Conservation (phyloP, 2,888 invertebrate species). For the Chrysolina haemoptera region DNA sequence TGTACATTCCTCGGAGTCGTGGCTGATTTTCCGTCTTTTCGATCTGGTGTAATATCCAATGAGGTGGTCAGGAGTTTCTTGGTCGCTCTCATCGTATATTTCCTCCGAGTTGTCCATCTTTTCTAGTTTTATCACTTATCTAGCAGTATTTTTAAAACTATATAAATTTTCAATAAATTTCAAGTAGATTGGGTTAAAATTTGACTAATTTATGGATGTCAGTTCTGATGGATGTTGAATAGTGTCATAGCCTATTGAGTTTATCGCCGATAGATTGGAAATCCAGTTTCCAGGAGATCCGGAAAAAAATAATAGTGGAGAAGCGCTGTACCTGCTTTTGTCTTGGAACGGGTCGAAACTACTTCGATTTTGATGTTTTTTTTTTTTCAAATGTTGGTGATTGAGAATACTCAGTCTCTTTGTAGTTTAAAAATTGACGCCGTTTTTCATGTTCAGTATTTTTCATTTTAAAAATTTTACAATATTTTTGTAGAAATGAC, state of each 20-base stretch:
- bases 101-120: slow-evolving; percentile 54
- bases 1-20: slow-evolving; percentile 51
- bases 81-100: slow-evolving; percentile 57
- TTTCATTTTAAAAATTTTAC: no score
- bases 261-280: background rate
- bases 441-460: no score
- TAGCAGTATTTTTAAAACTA: slow-evolving; percentile 36
- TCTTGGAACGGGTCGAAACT: no score
- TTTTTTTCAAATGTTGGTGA: no score
- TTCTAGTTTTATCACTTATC: background rate
- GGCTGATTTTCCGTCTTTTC: slow-evolving; percentile 54
- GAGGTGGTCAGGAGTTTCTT: slow-evolving; percentile 31
- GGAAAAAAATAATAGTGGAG: no score
- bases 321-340: no score
- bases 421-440: no score
- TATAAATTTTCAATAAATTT: slow-evolving; percentile 34
- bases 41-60: slow-evolving; percentile 55
- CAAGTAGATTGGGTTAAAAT: slow-evolving; percentile 42
- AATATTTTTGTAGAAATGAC: no score
- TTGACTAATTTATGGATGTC: slow-evolving; percentile 42
- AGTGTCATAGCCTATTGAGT: slow-evolving; percentile 7
- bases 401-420: no score
- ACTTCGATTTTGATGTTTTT: no score
- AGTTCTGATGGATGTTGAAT: slow-evolving; percentile 37
- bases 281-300: background rate